Percentiles rank a stretch among this genome's conserved stretches.
Evolutionary conservation across 2,113 vertebrate species (phyloP).

Genomic region (Bubo bubo): DNA sequence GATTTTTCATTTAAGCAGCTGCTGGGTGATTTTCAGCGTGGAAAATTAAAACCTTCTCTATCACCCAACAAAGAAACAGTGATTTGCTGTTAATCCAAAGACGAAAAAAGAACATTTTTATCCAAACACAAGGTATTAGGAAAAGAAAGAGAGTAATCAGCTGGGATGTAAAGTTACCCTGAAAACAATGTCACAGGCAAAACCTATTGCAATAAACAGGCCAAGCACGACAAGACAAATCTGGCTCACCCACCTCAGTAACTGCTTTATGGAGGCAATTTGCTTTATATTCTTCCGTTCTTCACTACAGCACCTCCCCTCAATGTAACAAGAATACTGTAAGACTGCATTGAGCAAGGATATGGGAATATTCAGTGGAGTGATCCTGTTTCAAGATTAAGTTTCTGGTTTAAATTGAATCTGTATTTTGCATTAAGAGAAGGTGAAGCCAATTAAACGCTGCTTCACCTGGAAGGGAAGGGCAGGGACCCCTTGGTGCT

Average conservation of each 20-base stretch:
- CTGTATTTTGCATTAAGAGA: background rate
- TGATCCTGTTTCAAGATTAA: background rate
- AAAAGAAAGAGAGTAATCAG: background rate
- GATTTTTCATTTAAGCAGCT: constrained; percentile 44
- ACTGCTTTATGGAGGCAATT: background rate
- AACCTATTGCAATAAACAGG: background rate
- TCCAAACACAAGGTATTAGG: background rate
- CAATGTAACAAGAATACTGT: background rate
- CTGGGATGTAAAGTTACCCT: background rate
- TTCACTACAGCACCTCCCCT: background rate
- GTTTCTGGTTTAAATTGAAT: background rate
- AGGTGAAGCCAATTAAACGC: background rate
- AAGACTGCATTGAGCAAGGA: background rate
- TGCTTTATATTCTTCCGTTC: background rate
- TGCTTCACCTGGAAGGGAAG: background rate
- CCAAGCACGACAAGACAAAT: background rate
- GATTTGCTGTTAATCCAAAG: constrained; percentile 13
- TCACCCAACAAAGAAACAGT: background rate
- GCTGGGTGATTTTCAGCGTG: background rate
- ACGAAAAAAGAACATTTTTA: background rate
- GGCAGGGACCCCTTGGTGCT: background rate
- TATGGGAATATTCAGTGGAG: background rate
- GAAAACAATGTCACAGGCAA: background rate
- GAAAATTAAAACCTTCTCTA: constrained; percentile 21
- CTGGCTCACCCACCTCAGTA: background rate